phyloP scores from a whole-genome alignment of 2,113 vertebrate genomes.

The Antigone vipio region DNA sequence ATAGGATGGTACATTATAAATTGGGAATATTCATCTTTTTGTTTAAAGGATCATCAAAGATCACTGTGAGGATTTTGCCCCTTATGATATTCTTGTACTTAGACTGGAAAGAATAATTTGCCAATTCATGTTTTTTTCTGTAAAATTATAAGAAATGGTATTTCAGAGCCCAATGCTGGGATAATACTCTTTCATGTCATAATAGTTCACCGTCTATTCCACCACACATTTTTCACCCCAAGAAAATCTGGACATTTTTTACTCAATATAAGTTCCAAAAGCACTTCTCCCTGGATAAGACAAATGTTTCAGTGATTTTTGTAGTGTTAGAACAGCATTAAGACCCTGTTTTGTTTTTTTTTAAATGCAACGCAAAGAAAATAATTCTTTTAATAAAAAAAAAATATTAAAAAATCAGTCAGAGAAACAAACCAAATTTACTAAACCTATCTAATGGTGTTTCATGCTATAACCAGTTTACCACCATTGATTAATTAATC shows the following conservation, averaged over 20 bases:
- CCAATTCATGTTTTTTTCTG: neutral
- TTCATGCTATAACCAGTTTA: neutral
- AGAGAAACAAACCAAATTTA: neutral
- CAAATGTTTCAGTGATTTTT: neutral
- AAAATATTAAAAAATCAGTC: neutral
- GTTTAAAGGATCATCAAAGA: neutral
- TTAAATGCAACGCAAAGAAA: neutral
- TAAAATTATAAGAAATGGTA: neutral
- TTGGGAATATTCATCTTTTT: neutral
- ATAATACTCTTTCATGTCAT: accelerated
- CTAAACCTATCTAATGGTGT: neutral
- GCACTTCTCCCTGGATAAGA: neutral
- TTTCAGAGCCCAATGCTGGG: accelerated
- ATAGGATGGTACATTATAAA: neutral
- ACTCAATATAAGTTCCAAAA: neutral
- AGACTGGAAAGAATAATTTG: neutral
- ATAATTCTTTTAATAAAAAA: neutral
- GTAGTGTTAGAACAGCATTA: neutral
- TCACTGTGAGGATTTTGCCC: neutral
- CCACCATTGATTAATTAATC: neutral
- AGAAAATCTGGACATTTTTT: neutral
- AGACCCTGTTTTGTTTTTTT: neutral
- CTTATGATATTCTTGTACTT: neutral
- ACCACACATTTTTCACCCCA: neutral
- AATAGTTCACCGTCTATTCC: neutral